These are phyloP conservation scores for Streptopelia turtur DNA, from an alignment of 2,797 vertebrate species.

Conservation along the genomic window DNA sequence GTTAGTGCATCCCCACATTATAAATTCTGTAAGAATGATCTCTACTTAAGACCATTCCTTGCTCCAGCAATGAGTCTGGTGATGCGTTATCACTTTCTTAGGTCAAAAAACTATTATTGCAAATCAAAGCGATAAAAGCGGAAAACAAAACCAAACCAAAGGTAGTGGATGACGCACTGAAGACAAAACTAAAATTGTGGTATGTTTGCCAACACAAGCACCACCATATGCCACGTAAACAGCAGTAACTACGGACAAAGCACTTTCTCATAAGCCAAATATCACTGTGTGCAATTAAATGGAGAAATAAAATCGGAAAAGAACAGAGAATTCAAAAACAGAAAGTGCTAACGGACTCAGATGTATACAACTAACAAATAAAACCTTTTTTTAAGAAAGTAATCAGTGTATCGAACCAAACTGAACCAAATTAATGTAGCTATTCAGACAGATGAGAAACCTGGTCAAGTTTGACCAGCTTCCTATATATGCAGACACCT, in stretches of 20 bases:
- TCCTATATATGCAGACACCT: not conserved
- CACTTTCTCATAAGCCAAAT: not conserved
- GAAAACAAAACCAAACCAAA: not conserved
- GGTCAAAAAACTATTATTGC: not conserved
- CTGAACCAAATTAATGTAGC: accelerated
- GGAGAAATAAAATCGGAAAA: not conserved
- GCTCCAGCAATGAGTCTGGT: not conserved
- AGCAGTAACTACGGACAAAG: not conserved
- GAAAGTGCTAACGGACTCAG: not conserved
- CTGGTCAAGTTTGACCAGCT: not conserved
- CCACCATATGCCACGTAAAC: accelerated
- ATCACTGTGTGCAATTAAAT: not conserved
- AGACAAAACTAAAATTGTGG: not conserved
- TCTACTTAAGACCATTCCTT: not conserved
- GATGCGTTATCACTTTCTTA: not conserved
- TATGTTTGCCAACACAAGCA: accelerated
- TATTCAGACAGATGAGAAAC: not conserved
- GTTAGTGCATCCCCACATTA: not conserved
- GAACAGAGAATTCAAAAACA: not conserved
- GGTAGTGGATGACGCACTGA: accelerated
- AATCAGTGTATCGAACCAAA: not conserved
- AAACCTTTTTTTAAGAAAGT: not conserved
- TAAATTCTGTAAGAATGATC: not conserved
- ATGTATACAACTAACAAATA: not conserved
- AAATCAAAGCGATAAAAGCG: not conserved